Base-by-base conservation (phyloP, 2,888 invertebrate genomes). In the Acanthosoma haemorrhoidale region DNA sequence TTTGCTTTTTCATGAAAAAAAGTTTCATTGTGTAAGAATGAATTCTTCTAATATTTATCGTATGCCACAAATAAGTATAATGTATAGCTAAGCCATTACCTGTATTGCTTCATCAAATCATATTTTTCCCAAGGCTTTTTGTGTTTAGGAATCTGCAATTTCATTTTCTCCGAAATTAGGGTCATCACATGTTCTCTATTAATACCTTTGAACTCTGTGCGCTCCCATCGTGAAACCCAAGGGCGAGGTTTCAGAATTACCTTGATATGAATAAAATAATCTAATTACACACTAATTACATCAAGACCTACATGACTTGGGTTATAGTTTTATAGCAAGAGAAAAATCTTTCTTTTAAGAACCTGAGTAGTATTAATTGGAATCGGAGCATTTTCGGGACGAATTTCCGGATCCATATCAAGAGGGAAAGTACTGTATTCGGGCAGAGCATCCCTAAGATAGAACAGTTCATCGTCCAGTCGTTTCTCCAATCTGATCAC, bases 71-170 rank as follows among this genome's bases (percentile, higher is more conserved):
- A 60, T 60, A 15, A 31, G 57, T 38, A 18, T 9, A 38, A 38
- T 9, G 11, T 38, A 11, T 11, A 38, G 8, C 4, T 2, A 38
- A 9, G n/a, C 34, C 77, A n/a, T 77, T 80, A 88, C 85, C 96
- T 89, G 80, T 97, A 97, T 71, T 89, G 85, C 79, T 91, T 91
- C 95, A 98, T 96, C 67, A 98, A 82, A 81, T 98, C 97, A 80
- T 88, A 93, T 83, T 94, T 90, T 78, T 92, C 92, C 87, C 91
- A 92, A 0, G 93, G 92, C 74, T 84, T 89, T 51, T 83, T 85
- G 34, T 84, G 78, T 66, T 68, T 21, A 25, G 70, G 59, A 11
- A 71, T 72, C 64, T 75, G 70, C 21, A 34, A 83, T 78, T 73
- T 85, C 82, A 4, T 88, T 83, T 25, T 76, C 64, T 74, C 74